A percentile compares a stretch with the other conserved stretches of the same genome.
These are phyloP conservation scores for Andrena haemorrhoa DNA, from an alignment of 2,888 invertebrate genomes.

Conservation along the genomic window DNA sequence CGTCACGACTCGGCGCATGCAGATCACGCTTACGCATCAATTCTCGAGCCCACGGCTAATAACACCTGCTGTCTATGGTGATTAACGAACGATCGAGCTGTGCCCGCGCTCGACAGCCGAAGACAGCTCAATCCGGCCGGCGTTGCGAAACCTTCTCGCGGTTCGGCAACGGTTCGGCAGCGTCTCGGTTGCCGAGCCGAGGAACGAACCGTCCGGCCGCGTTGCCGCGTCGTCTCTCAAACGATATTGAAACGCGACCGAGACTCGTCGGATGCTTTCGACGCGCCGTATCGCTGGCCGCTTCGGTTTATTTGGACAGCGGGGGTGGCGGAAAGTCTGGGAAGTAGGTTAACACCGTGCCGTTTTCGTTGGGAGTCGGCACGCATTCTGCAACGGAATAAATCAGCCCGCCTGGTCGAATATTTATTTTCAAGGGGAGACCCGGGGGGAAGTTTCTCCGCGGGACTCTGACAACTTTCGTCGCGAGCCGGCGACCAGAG, in stretches of 20 bases:
- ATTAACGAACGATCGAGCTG: slow-evolving; percentile 58
- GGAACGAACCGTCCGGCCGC: not conserved
- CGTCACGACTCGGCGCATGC: slow-evolving; percentile 54
- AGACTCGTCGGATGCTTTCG: not conserved
- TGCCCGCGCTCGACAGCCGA: slow-evolving; percentile 27
- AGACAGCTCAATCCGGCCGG: slow-evolving; percentile 35
- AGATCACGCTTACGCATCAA: slow-evolving; percentile 43
- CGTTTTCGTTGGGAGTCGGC: slow-evolving; percentile 41
- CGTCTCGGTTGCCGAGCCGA: not conserved
- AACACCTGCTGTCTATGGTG: slow-evolving; percentile 59
- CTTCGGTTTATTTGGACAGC: not conserved
- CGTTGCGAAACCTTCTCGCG: slow-evolving; percentile 22
- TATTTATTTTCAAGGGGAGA: slow-evolving; percentile 58
- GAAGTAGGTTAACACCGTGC: slow-evolving; percentile 51
- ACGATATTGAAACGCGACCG: too few species aligned
- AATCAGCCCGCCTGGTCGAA: slow-evolving; percentile 53
- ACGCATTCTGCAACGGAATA: slow-evolving; percentile 60
- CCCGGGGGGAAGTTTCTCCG: slow-evolving; percentile 44
- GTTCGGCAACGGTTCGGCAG: not conserved
- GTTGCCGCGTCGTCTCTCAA: not conserved
- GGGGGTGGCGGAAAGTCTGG: slow-evolving; percentile 5
- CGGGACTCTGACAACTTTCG: slow-evolving; percentile 27
- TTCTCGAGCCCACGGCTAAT: slow-evolving; percentile 45
- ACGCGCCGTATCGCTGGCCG: too few species aligned
- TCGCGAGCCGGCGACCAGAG: slow-evolving; percentile 37